These are phyloP conservation scores for Leptopterna dolabrata DNA, from an alignment of 2,888 invertebrate genomes.

Conservation along the genomic window DNA sequence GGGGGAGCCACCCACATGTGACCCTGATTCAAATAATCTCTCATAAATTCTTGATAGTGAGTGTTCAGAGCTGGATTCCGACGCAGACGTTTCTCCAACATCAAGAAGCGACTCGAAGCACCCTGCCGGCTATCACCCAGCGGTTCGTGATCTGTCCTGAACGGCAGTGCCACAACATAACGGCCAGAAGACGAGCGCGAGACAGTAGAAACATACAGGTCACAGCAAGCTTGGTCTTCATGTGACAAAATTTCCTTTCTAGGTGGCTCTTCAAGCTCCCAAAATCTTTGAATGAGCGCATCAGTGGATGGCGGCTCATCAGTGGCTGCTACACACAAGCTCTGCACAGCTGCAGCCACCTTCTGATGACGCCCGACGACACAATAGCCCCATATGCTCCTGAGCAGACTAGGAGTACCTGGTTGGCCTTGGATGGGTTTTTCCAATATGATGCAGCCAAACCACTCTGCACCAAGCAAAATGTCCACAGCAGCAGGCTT, in stretches of 20 bases:
- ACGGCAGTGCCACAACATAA: not conserved
- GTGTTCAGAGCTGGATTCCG: too few relatives aligned
- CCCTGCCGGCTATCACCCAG: not conserved
- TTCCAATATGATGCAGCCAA: not conserved
- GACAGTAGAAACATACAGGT: not conserved
- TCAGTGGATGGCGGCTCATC: not conserved
- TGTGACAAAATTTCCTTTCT: not conserved
- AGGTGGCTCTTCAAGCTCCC: not conserved
- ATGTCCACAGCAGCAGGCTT: not conserved
- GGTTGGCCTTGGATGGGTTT: not conserved
- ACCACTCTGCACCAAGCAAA: constrained; percentile 43
- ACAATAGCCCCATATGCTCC: not conserved
- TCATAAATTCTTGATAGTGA: constrained; percentile 16
- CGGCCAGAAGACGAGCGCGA: too few relatives aligned
- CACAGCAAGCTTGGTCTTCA: too few relatives aligned
- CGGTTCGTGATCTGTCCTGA: not conserved
- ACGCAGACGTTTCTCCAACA: not conserved
- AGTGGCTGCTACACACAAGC: not conserved
- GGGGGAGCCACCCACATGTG: too few relatives aligned
- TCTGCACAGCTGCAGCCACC: not conserved
- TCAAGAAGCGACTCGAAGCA: not conserved
- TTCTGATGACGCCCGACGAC: too few relatives aligned
- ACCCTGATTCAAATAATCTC: too few relatives aligned
- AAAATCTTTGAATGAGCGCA: not conserved
- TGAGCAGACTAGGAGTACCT: not conserved